Conservation (phyloP, 2,888 invertebrate species). For the Chrysomela aeneicollis region DNA sequence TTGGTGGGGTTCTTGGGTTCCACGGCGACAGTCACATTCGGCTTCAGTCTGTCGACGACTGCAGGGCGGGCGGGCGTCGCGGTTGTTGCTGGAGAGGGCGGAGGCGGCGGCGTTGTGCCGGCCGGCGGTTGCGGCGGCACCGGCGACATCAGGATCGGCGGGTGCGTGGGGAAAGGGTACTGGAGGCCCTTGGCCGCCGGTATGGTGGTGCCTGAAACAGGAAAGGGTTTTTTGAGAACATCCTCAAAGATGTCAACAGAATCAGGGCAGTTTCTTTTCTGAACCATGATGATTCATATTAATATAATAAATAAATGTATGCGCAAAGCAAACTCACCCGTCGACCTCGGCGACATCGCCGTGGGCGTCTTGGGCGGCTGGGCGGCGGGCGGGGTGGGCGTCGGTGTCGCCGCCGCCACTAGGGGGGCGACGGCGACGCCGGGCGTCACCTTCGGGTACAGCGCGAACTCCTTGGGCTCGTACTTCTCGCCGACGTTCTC, state of each 20-base stretch:
- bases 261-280: too few species aligned
- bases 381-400: slow-evolving; percentile 47
- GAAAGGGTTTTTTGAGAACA: too few species aligned
- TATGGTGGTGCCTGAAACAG: slow-evolving; percentile 50
- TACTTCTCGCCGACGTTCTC: slow-evolving; percentile 88
- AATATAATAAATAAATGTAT: too few species aligned
- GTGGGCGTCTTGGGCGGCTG: slow-evolving; percentile 56
- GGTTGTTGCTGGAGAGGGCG: slow-evolving; percentile 46
- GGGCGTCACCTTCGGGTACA: slow-evolving; percentile 48
- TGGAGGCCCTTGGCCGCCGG: slow-evolving; percentile 68
- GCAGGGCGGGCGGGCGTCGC: slow-evolving; percentile 46
- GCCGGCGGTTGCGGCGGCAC: slow-evolving; percentile 32
- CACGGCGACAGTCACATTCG: slow-evolving; percentile 43
- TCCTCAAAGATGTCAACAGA: too few species aligned
- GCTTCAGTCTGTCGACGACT: slow-evolving; percentile 58
- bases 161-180: slow-evolving; percentile 83
- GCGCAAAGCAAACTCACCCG: too few species aligned
- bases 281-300: too few species aligned
- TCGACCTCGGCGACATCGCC: slow-evolving; percentile 56
- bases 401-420: slow-evolving; percentile 43
- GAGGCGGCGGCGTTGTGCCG: slow-evolving; percentile 34
- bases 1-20: slow-evolving; percentile 57
- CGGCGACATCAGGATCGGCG: slow-evolving; percentile 64
- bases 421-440: slow-evolving; percentile 41
- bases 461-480: slow-evolving; percentile 70